Base-by-base conservation (phyloP, 92 coral and sea anemone species). In the Palythoa grandiflora region DNA sequence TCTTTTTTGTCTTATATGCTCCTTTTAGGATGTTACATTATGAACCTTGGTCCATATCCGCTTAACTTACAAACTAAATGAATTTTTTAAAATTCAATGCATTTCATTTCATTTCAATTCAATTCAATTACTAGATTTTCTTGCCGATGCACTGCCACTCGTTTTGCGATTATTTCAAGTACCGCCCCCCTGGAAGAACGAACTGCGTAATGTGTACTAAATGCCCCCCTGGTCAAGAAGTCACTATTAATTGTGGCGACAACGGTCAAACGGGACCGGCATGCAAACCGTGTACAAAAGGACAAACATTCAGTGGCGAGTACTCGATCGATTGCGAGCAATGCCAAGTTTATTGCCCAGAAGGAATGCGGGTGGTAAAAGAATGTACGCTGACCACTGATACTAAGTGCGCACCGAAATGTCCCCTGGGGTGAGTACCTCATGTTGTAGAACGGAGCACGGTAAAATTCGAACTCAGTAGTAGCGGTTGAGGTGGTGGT, bases 171-270 rank as follows among this genome's bases (percentile, higher is more conserved):
- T 81, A 47, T 66, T 21, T 40, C 73, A 65, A 81, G 86, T 81
- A 81, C 86, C 75, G 6, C 9, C 75, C 74, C 20, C 63, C 75
- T 71, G 86, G 75, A 6, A 21, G 75, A 63, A 40, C 20, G 1
- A 14, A 68, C 1, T 81, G 86, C 65, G 86, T 81, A 51, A 47
- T 48, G 48, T 81, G 86, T 21, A 44, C 86, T 15, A 40, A 9
- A 3, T 81, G 86, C 44, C 86, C 86, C 14, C 63, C 86, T n/a
- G 86, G 86, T 1, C 86, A 81, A 50, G 86, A 81, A 44, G 75
- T 66, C 60, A 81, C 86, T 47, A 47, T 9, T 38, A 19, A 81
- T 17, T 81, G 86, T 21, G 86, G 86, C 1, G 47, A 81, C 47
- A 81, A 66, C 28, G 86, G 86, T 52, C 60, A 81, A 51, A 81